A percentile compares a stretch with the other conserved stretches of the same genome.
Evolutionary conservation across 2,888 invertebrate species (phyloP).

Genomic region (Sphaeridia pumilis): DNA sequence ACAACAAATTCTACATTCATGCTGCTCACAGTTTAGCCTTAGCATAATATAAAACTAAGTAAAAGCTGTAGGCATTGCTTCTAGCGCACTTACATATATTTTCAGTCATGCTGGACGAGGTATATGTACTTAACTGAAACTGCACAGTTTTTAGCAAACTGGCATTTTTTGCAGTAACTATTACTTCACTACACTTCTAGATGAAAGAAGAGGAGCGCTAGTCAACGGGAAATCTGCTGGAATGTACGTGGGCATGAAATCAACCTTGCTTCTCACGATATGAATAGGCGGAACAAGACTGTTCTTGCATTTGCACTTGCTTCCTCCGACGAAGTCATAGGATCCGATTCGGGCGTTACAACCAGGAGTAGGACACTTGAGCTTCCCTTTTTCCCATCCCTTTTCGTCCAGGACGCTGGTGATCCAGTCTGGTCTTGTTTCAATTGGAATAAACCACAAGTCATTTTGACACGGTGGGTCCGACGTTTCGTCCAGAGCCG

Average conservation of each 20-base stretch:
- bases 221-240: no score
- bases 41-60: no score
- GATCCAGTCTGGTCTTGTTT: slow-evolving; percentile 50
- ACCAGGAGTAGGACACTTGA: slow-evolving; percentile 46
- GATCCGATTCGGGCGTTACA: slow-evolving; percentile 53
- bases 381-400: slow-evolving; percentile 55
- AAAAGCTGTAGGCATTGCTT: no score
- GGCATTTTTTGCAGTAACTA: no score
- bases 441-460: slow-evolving; percentile 47
- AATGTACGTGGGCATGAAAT: slow-evolving; percentile 41
- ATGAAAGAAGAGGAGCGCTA: no score
- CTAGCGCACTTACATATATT: no score
- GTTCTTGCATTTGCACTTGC: slow-evolving; percentile 50
- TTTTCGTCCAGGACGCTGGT: slow-evolving; percentile 45
- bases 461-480: slow-evolving; percentile 18
- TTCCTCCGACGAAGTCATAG: slow-evolving; percentile 54
- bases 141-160: no score
- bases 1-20: no score
- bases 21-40: no score
- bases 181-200: no score
- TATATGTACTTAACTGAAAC: no score
- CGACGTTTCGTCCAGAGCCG: slow-evolving; percentile 18
- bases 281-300: slow-evolving; percentile 50
- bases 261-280: slow-evolving; percentile 53
- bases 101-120: no score